These are phyloP conservation scores for Nesidiocoris tenuis DNA, from an alignment of 2,888 invertebrate genomes.

Conservation along the genomic window DNA sequence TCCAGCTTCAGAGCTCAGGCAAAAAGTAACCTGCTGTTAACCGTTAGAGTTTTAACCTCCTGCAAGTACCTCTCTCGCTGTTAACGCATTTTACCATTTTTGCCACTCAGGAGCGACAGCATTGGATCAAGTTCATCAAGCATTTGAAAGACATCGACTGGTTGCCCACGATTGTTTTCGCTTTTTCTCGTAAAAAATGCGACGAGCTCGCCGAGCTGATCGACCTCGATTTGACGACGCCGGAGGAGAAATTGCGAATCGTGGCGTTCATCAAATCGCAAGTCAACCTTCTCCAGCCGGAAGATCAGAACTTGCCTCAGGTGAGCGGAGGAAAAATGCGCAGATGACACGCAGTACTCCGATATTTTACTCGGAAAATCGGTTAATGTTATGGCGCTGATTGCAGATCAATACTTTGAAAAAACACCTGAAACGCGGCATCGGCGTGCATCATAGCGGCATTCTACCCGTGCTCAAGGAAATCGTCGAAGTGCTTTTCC, in stretches of 20 bases:
- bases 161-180: constrained; percentile 79
- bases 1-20: no score
- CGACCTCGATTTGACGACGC: constrained; percentile 66
- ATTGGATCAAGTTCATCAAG: constrained; percentile 52
- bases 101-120: constrained; percentile 1
- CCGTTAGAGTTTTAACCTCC: no score
- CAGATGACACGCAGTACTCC: no score
- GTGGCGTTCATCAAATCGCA: constrained; percentile 70
- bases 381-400: no score
- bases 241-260: constrained; percentile 80
- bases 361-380: no score
- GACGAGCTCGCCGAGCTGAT: constrained; percentile 63
- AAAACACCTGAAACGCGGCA: constrained; percentile 74
- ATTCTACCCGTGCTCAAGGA: constrained; percentile 98
- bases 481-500: constrained; percentile 96
- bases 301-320: constrained; percentile 88
- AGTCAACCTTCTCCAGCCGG: constrained; percentile 70
- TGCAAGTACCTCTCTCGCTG: no score
- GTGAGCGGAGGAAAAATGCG: no score
- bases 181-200: constrained; percentile 82
- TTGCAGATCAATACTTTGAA: constrained; percentile 65
- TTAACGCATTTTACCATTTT: no score
- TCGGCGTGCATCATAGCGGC: constrained; percentile 98
- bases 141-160: constrained; percentile 79
- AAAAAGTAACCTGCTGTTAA: no score